Percentiles rank a stretch among this genome's conserved stretches.
phyloP scores from a whole-genome alignment of 2,113 vertebrate genomes.

The Suncus etruscus region DNA sequence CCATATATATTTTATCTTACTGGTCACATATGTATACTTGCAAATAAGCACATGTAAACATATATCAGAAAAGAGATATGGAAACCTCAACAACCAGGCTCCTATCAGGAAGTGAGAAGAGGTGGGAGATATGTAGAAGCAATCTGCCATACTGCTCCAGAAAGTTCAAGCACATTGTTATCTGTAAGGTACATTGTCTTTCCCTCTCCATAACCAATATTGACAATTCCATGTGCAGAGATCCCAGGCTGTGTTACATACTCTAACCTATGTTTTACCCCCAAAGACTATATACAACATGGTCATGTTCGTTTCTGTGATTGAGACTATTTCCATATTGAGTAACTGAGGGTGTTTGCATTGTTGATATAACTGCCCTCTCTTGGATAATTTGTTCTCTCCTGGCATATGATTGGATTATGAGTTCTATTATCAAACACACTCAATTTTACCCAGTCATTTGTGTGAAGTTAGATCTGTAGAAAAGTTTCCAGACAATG shows the following conservation, averaged over 20 bases:
- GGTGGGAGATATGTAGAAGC: background rate
- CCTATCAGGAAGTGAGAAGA: background rate
- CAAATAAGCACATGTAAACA: no score
- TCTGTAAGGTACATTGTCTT: background rate
- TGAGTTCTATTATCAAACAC: background rate
- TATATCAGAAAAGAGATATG: background rate
- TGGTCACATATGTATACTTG: no score
- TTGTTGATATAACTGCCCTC: background rate
- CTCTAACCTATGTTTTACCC: background rate
- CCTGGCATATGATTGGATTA: background rate
- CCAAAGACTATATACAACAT: background rate
- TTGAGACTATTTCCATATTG: background rate
- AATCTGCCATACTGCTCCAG: background rate
- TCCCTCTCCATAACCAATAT: background rate
- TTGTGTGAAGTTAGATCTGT: background rate
- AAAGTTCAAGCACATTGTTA: background rate
- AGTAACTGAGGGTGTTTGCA: background rate
- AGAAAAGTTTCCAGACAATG: slow-evolving; percentile 29
- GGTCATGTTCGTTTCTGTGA: background rate
- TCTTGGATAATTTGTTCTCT: background rate
- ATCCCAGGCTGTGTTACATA: background rate
- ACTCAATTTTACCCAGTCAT: background rate
- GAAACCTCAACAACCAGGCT: background rate
- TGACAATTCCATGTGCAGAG: background rate
- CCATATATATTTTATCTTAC: no score